phyloP scores from a whole-genome alignment of 2,888 invertebrate species.

The Tuberolachnus salignus region DNA sequence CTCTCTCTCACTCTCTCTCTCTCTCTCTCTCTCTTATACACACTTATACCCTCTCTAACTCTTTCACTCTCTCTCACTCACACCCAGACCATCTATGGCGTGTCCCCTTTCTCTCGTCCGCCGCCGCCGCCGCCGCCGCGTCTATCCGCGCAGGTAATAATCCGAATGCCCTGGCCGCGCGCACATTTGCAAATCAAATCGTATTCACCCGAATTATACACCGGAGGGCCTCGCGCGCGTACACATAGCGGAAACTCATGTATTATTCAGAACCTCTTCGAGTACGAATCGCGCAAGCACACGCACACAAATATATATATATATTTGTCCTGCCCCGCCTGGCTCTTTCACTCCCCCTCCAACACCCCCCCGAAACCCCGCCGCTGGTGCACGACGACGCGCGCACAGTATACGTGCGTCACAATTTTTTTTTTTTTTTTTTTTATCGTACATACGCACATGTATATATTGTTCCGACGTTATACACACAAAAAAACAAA shows the following conservation, averaged over 20 bases:
- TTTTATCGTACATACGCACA: neutral
- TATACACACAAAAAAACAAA: too few species aligned
- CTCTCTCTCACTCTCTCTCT: neutral
- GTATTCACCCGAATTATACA: constrained; percentile 51
- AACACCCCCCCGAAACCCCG: neutral
- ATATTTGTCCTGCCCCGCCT: neutral
- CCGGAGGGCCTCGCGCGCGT: constrained; percentile 13
- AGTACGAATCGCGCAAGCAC: constrained; percentile 7
- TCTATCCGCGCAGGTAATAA: constrained; percentile 50
- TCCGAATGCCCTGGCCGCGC: constrained; percentile 31
- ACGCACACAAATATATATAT: neutral
- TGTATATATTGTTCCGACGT: too few species aligned
- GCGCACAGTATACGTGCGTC: too few species aligned
- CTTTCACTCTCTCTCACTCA: neutral
- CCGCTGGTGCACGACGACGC: too few species aligned
- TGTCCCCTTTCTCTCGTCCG: neutral
- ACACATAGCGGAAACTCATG: constrained; percentile 40
- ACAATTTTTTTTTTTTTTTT: too few species aligned
- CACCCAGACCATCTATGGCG: neutral
- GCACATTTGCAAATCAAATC: constrained; percentile 55
- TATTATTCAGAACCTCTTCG: constrained; percentile 49
- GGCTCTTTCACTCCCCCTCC: neutral
- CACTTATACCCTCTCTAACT: neutral
- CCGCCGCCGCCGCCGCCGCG: neutral
- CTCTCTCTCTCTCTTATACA: neutral